Percentiles rank a stretch among this genome's conserved stretches.
These are phyloP conservation scores for Menura novaehollandiae DNA, from an alignment of 2,113 vertebrate species.

Conservation along the genomic window DNA sequence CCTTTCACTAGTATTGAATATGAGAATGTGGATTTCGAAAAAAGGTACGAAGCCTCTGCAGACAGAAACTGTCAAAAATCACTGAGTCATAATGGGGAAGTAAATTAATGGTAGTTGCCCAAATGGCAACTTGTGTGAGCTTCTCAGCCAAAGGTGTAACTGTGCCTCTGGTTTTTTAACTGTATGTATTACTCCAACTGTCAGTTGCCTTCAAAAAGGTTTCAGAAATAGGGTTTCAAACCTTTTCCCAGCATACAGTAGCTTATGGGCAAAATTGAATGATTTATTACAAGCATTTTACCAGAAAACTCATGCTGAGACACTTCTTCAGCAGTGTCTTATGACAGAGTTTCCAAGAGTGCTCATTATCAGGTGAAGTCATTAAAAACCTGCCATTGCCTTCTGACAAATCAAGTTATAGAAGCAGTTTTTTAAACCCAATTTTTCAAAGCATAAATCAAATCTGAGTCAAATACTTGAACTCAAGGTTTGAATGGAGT, in stretches of 20 bases:
- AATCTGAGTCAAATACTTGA: background rate
- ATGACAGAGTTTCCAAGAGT: background rate
- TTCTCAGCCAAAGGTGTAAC: background rate
- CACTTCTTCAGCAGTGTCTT: background rate
- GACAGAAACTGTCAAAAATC: constrained; percentile 18
- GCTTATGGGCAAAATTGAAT: constrained; percentile 47
- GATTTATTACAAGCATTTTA: constrained; percentile 66
- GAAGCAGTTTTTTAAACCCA: background rate
- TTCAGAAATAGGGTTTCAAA: constrained; percentile 44
- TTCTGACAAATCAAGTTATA: constrained; percentile 16
- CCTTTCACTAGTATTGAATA: background rate
- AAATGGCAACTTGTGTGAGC: constrained; percentile 15
- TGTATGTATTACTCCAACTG: background rate
- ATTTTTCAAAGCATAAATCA: constrained; percentile 28
- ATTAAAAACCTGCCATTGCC: constrained; percentile 6
- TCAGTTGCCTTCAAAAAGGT: constrained; percentile 16
- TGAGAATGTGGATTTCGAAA: background rate
- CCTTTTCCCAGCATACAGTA: constrained; percentile 15
- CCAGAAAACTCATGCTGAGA: constrained; percentile 29
- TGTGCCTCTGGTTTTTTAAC: background rate
- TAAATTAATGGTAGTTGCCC: constrained; percentile 18
- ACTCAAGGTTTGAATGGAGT: background rate
- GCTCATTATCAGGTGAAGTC: constrained; percentile 38
- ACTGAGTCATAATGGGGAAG: background rate
- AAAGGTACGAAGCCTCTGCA: background rate